Conservation (phyloP, 2,797 vertebrate species). For the Rhynchotus rufescens region DNA sequence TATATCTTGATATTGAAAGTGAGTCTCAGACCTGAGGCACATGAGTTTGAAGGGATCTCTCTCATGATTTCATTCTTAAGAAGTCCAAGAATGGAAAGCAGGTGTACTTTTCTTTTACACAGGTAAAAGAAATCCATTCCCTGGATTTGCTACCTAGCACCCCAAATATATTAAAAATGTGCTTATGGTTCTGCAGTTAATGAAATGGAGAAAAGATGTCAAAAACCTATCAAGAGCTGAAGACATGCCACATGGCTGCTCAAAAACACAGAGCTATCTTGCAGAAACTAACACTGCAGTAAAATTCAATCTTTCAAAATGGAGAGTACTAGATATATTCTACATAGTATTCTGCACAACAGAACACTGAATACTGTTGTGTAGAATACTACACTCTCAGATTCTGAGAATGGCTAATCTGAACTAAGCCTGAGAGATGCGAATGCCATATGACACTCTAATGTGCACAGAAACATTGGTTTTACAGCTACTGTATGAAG, state of each 20-base stretch:
- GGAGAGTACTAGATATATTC: neutral
- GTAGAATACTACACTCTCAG: neutral
- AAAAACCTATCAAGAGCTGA: neutral
- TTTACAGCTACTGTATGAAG: neutral
- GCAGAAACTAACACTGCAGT: neutral
- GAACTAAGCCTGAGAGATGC: neutral
- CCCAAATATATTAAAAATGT: neutral
- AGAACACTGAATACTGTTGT: no score
- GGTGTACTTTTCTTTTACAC: neutral
- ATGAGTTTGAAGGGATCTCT: neutral
- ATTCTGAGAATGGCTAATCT: neutral
- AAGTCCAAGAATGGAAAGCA: neutral
- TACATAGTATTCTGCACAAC: no score
- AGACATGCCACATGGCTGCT: fast-evolving
- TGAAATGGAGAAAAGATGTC: neutral
- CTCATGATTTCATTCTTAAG: neutral
- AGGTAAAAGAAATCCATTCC: neutral
- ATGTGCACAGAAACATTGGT: neutral
- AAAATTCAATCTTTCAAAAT: neutral
- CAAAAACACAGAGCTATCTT: neutral
- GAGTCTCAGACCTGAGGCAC: neutral
- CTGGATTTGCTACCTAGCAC: neutral
- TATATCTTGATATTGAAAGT: fast-evolving
- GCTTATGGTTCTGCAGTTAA: neutral
- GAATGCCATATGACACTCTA: neutral